phyloP scores from a whole-genome alignment of 2,888 invertebrate genomes.

The Troides aeacus region DNA sequence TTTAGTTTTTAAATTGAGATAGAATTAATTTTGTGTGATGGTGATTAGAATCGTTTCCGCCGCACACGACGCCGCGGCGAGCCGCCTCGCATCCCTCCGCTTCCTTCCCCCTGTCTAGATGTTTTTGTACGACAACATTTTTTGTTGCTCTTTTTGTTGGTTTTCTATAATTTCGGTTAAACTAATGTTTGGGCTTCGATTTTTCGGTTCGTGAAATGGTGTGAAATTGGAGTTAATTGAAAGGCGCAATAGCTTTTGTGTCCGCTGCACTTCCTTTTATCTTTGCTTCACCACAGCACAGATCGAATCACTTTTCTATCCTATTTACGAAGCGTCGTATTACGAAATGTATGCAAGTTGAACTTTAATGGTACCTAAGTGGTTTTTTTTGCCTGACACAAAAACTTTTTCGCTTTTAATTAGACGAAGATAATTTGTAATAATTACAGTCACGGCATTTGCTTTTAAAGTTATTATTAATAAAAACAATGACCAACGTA shows the following conservation, averaged over 20 bases:
- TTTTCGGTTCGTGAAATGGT: conserved; percentile 79
- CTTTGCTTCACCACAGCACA: conserved; percentile 14
- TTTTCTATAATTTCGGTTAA: conserved; percentile 77
- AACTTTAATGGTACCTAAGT: conserved; percentile 33
- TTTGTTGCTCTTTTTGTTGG: conserved; percentile 70
- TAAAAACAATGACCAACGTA: conserved; percentile 49
- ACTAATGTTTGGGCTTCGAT: conserved; percentile 80
- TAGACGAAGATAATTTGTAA: conserved; percentile 51
- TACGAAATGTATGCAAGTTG: conserved; percentile 32
- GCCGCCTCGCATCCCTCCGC: conserved; percentile 12
- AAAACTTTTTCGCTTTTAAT: conserved; percentile 45
- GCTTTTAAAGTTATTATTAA: conserved; percentile 46
- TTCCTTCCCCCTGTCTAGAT: conserved; percentile 44
- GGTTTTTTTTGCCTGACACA: conserved; percentile 42
- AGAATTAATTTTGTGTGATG: too few species aligned
- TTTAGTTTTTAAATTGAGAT: too few species aligned
- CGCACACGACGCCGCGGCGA: conserved; percentile 42
- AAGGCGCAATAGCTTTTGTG: conserved; percentile 74
- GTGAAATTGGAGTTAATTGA: conserved; percentile 78
- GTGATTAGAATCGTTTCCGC: conserved; percentile 34
- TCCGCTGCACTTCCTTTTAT: conserved; percentile 65
- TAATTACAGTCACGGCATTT: conserved; percentile 50
- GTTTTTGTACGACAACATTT: conserved; percentile 50
- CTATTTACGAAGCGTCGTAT: conserved; percentile 26
- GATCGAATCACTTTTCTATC: conserved; percentile 1